Evolutionary conservation across 2,113 vertebrate genomes (phyloP), one percentile per base, ranked within the genome.

Genomic region (Cottus gobio): DNA sequence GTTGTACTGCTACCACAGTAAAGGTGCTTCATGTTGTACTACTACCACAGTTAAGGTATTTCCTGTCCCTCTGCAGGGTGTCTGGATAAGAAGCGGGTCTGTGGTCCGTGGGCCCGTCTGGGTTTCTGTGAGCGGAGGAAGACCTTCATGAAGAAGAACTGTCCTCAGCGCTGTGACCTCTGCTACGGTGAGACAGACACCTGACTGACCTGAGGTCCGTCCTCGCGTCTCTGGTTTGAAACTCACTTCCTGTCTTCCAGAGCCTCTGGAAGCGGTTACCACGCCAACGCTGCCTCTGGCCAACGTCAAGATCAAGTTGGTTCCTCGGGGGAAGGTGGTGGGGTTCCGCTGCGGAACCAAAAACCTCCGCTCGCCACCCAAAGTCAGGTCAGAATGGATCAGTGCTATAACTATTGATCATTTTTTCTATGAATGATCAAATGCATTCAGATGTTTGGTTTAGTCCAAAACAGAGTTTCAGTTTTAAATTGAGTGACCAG

Each of bases 281-380:
- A 94, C 91, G 0, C 89, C 93, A 1, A 93, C 92, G 0, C 81
- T 94, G 0, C 85, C 92, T 7, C 89, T 94, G 1, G 83, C 92
- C 61, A 95, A 93, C 2, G 63, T 95, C 6, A 95, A 95, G 90
- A 81, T 93, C 39, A 96, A 95, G 89, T 88, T 95, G 90, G 93
- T 96, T 75, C 89, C 95, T 10, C 85, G 94, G 0, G 96, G 95
- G 57, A 93, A 93, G 72, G 92, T 94, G 44, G 91, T 96, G n/a
- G 95, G 94, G 61, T 96, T 96, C 89, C 94, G 94, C 84, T 96
- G 96, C 44, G 94, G 95, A 62, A 87, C 93, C 60, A 94, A 93
- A 69, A 90, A 82, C 42, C 84, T 57, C 0, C 81, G 74, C 30
- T 76, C 83, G 0, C 88, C 73, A 0, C 92, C 93, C 11, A 95